phyloP scores from a whole-genome alignment of 2,888 invertebrate genomes.

The Ramazzottius varieornatus region DNA sequence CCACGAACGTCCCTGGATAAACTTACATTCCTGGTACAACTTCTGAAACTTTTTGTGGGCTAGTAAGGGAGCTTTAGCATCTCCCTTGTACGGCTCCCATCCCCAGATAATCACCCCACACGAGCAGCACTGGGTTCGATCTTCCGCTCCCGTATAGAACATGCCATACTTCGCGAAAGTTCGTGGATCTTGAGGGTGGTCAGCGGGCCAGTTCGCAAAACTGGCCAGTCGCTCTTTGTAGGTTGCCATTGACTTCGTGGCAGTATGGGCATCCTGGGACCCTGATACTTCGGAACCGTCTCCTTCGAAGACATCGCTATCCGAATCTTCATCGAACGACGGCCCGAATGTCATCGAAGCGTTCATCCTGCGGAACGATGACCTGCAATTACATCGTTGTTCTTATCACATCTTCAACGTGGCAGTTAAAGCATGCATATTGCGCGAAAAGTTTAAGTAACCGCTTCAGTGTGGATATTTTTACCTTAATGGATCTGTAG shows the following conservation, averaged over 20 bases:
- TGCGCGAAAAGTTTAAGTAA: no score
- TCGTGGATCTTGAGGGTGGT: slow-evolving; percentile 36
- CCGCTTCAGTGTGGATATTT: no score
- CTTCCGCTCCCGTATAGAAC: slow-evolving; percentile 34
- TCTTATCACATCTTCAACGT: no score
- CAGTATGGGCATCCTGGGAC: not conserved
- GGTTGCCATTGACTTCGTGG: not conserved
- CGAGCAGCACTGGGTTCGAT: not conserved
- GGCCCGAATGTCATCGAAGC: no score
- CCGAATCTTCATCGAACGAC: no score
- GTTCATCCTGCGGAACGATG: no score
- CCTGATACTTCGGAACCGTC: no score
- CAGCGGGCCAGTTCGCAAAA: slow-evolving; percentile 43
- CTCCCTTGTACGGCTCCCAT: not conserved
- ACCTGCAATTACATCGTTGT: no score
- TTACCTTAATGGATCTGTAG: no score
- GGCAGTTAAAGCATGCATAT: no score
- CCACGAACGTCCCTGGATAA: not conserved
- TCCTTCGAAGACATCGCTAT: no score
- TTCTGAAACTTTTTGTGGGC: not conserved
- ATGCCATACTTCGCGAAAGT: slow-evolving; percentile 50
- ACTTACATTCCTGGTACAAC: not conserved
- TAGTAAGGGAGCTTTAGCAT: not conserved
- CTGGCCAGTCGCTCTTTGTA: slow-evolving; percentile 32
- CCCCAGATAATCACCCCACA: not conserved